Base-by-base conservation (phyloP, 2,888 invertebrate species). In the Rhodophaea formosa region DNA sequence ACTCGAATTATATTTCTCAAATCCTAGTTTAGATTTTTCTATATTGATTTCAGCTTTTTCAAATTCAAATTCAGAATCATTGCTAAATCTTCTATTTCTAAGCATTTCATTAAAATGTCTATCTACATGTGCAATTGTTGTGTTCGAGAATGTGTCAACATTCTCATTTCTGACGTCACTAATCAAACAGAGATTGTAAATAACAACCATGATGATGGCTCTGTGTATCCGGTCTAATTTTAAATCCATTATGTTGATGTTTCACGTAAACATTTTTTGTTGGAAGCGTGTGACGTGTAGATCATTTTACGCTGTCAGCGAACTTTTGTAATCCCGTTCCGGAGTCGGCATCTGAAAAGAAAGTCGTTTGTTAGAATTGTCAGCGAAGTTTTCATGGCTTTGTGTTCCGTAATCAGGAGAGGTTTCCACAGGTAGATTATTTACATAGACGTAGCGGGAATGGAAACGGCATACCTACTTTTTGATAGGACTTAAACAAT, bases 61-160 rank as follows among this genome's bases (percentile, higher is more conserved):
- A 23, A 2, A 8, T 17, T 51, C 51, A 17, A 51, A 16, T 12
- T 12, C 12, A 35, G 35, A 35, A 12, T 51, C 30, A 44, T 53
- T 53, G 3, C 6, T 30, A 16, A 30, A 53, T 44, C 53, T 44
- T 44, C 30, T 53, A 12, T 53, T 3, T 10, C 44, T 29, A 30
- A 30, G 53, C 15, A 44, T 53, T 30, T 44, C 8, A 44, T 51
- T 71, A 55, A 68, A 47, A 59, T 62, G 57, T 46, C 74, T 79
- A 69, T 79, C 80, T 73, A 76, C 55, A 45, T 63, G 71, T 42
- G 65, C 60, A 49, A 66, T 62, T 10, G 63, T 62, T 53, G 62
- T 39, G 53, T 72, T 71, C 16, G 45, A 51, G 58, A 52, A 62
- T 58, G 62, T 58, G 39, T 63, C 56, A 60, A 63, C 51, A 44